Evolutionary conservation across 2,888 invertebrate genomes (phyloP).

Genomic region (Oligia latruncula): DNA sequence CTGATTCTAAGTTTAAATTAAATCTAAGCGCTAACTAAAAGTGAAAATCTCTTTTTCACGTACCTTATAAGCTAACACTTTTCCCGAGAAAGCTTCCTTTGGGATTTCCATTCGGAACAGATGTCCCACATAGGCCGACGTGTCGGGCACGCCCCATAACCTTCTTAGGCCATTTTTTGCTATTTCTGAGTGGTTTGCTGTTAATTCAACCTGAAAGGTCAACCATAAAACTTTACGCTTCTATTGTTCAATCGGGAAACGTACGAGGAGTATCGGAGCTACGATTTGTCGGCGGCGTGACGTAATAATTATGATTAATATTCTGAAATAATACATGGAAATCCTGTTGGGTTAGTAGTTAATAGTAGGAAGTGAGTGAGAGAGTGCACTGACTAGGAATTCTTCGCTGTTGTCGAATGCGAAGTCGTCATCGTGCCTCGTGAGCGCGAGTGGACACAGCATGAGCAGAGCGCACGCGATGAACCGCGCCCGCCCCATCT

Average conservation of each 20-base stretch:
- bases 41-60: constrained; percentile 57
- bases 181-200: constrained; percentile 87
- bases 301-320: constrained; percentile 59
- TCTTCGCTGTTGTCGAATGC: constrained; percentile 88
- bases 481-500: constrained; percentile 81
- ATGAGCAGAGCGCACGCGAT: constrained; percentile 82
- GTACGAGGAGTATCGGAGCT: constrained; percentile 27
- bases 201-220: constrained; percentile 83
- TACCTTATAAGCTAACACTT: constrained; percentile 93
- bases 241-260: constrained; percentile 42
- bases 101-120: constrained; percentile 93
- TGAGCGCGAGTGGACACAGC: constrained; percentile 85
- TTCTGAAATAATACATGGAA: constrained; percentile 60
- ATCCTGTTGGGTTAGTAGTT: constrained; percentile 53
- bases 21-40: constrained; percentile 18
- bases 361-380: constrained; percentile 37
- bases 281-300: constrained; percentile 48
- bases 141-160: constrained; percentile 91
- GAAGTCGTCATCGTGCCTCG: constrained; percentile 88
- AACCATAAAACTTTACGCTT: constrained; percentile 55
- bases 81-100: constrained; percentile 92
- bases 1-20: constrained; percentile 13
- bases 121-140: constrained; percentile 92
- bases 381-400: constrained; percentile 80
- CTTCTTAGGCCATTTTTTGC: constrained; percentile 88